Base-by-base conservation (phyloP, 1,140 invertebrate genomes). In the Lepidurus apus region DNA sequence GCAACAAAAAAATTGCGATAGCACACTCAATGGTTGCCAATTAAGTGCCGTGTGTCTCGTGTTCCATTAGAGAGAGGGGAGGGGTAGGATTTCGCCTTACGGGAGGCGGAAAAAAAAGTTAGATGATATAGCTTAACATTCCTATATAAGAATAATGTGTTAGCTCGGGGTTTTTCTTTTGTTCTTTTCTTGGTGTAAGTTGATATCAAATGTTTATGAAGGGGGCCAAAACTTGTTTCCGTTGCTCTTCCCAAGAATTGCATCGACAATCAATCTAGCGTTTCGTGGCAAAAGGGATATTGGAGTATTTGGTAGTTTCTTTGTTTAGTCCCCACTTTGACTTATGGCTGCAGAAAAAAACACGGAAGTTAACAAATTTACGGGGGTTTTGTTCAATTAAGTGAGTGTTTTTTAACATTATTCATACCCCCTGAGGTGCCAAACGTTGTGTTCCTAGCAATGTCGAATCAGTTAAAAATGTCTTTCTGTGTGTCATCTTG, bases 361-460 rank as follows among this genome's bases (percentile, higher is more conserved):
- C 34, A 3, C 2, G 34, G 34, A 34, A 34, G 34, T 2, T 34
- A 34, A 34, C 34, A 34, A 34, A 34, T 34, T 34, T 34, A 34
- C 34, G 34, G 34, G 34, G 34, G 34, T 34, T 34, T 34, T 34
- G 34, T 34, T 34, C 34, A 34, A 34, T 4, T 34, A 4, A 34
- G 34, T 34, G 34, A 26, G 26, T 26, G 26, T 26, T 34, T 34
- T 34, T 34, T 34, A 34, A 34, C 34, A 34, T 34, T 34, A 34
- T 34, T 34, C 34, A 4, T 34, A 34, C 21, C 53, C 47, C 53
- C 53, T 65, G 53, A 65, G 53, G 53, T 65, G 53, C 53, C 53
- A 65, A 65, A 65, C 13, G 53, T 65, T 65, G 53, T 65, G 53
- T 65, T 65, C 53, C 53, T 65, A 65, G 53, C 21, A 65, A 17